Percentiles rank a stretch among this genome's conserved stretches.
These are phyloP conservation scores for Caenorhabditis angaria DNA, from an alignment of 2,888 invertebrate genomes.

Conservation along the genomic window DNA sequence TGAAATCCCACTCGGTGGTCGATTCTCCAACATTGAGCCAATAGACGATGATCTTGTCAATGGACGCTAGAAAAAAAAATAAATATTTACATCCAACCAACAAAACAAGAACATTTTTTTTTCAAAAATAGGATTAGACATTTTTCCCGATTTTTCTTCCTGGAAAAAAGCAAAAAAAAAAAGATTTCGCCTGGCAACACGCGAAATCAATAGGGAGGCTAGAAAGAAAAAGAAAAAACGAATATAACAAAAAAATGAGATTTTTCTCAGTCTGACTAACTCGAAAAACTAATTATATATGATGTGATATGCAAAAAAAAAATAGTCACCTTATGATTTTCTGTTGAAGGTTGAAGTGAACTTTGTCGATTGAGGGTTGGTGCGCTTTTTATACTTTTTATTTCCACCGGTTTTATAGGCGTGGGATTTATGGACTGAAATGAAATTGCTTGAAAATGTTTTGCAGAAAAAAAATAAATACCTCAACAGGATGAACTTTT, in stretches of 20 bases:
- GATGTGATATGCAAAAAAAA: too few relatives aligned
- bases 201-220: background rate
- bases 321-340: too few relatives aligned
- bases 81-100: background rate
- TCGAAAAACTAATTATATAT: too few relatives aligned
- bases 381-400: constrained; percentile 15
- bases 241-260: constrained; percentile 1
- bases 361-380: constrained; percentile 8
- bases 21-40: constrained; percentile 48
- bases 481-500: constrained; percentile 40
- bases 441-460: background rate
- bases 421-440: constrained; percentile 14
- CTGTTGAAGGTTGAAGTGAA: background rate
- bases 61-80: constrained; percentile 16
- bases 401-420: constrained; percentile 29
- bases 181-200: constrained; percentile 1
- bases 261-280: background rate
- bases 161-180: constrained; percentile 5
- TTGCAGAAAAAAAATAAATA: background rate
- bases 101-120: background rate
- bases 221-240: background rate
- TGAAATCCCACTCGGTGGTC: constrained; percentile 48
- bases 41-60: constrained; percentile 44
- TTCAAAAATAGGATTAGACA: background rate
- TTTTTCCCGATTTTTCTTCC: constrained; percentile 2